A percentile compares a stretch with the other conserved stretches of the same genome.
Evolutionary conservation across 1,140 invertebrate genomes (phyloP).

Genomic region (Pantala flavescens): DNA sequence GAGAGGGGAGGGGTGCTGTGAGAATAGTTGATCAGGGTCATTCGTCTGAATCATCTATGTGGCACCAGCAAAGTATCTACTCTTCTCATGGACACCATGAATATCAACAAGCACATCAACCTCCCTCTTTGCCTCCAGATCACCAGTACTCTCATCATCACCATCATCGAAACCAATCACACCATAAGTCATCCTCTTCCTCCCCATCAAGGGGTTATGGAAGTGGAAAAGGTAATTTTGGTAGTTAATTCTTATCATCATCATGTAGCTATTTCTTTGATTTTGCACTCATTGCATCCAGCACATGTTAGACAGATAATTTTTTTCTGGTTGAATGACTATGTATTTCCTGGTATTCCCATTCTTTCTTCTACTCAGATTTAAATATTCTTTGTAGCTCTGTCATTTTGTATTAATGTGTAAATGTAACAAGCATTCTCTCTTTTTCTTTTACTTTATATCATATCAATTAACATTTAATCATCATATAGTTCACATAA

Average conservation of each 20-base stretch:
- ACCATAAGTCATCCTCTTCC: slow-evolving; percentile 4
- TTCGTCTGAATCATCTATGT: neutral
- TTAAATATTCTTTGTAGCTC: no score
- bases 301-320: no score
- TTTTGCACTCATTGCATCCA: no score
- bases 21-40: slow-evolving; percentile 9
- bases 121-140: neutral
- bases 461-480: no score
- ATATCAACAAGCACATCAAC: neutral
- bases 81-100: neutral
- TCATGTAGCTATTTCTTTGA: no score
- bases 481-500: no score
- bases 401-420: no score
- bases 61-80: neutral
- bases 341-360: no score
- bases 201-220: neutral
- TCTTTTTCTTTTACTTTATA: no score
- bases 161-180: neutral
- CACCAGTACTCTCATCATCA: slow-evolving; percentile 8
- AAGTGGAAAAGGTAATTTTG: slow-evolving; percentile 9
- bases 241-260: neutral
- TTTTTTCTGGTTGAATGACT: no score
- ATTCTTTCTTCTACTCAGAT: no score
- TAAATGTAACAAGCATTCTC: no score
- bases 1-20: neutral